Evolutionary conservation across 2,113 vertebrate species (phyloP).

Genomic region (Pollimyrus isidori): DNA sequence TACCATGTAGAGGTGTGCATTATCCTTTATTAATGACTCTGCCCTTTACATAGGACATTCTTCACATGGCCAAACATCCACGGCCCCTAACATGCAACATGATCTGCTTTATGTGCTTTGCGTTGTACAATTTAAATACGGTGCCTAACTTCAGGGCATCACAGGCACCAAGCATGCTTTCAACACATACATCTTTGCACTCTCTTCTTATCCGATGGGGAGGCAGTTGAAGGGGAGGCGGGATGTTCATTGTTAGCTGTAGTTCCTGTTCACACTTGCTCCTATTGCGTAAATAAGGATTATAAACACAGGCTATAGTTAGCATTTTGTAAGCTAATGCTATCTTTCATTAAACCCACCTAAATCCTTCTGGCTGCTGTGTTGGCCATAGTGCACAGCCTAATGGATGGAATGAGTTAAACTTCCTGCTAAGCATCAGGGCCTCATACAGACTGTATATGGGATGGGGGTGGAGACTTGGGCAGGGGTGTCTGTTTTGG

Average conservation of each 20-base stretch:
- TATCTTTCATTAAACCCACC: neutral
- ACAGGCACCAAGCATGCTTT: neutral
- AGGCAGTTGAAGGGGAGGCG: neutral
- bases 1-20: neutral
- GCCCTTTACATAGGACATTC: neutral
- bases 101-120: neutral
- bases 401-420: neutral
- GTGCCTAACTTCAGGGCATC: neutral
- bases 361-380: neutral
- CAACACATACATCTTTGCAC: neutral
- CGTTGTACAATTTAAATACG: neutral
- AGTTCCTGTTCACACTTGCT: neutral
- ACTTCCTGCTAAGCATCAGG: neutral
- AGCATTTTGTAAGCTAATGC: neutral
- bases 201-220: neutral
- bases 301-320: neutral
- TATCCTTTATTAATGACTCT: neutral
- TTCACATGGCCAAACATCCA: neutral
- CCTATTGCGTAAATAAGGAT: neutral
- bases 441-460: neutral
- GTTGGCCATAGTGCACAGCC: neutral
- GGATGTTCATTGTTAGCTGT: neutral
- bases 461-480: neutral
- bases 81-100: neutral
- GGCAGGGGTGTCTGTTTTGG: neutral